Evolutionary conservation across 2,113 vertebrate species (phyloP), one percentile per base, ranked within the genome.

Genomic region (Hippocampus zosterae): DNA sequence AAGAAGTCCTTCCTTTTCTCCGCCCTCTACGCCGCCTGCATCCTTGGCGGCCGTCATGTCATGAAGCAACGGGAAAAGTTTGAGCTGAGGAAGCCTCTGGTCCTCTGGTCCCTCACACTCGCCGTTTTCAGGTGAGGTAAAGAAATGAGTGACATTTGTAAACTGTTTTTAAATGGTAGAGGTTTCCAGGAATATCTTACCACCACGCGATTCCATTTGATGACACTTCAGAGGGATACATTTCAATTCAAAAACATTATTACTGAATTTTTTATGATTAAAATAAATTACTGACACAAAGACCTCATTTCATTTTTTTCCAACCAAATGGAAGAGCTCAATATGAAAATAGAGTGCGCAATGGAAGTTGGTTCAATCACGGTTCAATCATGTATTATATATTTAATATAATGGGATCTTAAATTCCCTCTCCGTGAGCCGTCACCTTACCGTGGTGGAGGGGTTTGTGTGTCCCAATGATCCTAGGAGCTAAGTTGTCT

Each of bases 51-150:
- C 18, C 94, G 96, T 71, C 96, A 95, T 91, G 88, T 98, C 75
- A 99, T 99, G 97, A 98, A 98, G 86, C 98, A 97, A 79, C 92
- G 97, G 84, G 97, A 96, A 56, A 99, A 99, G 90, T 99, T 99
- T 92, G 97, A 99, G 69, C 81, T 99, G 92, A 93, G 97, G 88
- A 99, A 98, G 86, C 97, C 97, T 0, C 86, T 99, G 81, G 96
- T 98, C 79, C 90, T 99, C n/a, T 99, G 97, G 97, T 99, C 97
- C 1, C 92, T 99, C 86, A 96, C 95, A 16, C 97, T 99, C 10
- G 97, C 97, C 0, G 93, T 94, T 65, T 99, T 99, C 93, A 99
- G 97, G 95, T 97, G 88, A 88, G 84, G 10, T 19, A 59, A 57
- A 15, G 12, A 68, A 48, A 55, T 23, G 10, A 27, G 0, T 56